These are phyloP conservation scores for Hassar affinis DNA, from an alignment of 2,113 vertebrate species.

Conservation along the genomic window DNA sequence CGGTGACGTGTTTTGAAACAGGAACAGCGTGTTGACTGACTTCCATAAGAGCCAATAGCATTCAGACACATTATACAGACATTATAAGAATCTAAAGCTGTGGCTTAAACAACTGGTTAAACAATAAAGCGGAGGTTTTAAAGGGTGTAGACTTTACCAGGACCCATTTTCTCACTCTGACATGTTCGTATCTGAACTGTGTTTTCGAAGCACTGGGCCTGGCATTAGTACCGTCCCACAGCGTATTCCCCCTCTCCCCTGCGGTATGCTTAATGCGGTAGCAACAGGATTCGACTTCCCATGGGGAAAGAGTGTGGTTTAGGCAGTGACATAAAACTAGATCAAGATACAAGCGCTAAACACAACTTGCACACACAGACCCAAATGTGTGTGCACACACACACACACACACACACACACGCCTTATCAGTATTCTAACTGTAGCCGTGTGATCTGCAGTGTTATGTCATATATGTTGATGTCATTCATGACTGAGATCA, in stretches of 20 bases:
- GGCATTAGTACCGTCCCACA: slow-evolving; percentile 1
- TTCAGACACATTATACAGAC: background rate
- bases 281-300: slow-evolving; percentile 4
- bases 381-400: background rate
- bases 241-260: background rate
- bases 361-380: background rate
- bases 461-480: too few relatives aligned
- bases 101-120: background rate
- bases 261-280: slow-evolving; percentile 5
- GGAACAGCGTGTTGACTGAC: background rate
- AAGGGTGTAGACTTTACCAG: background rate
- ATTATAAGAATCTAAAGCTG: background rate
- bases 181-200: background rate
- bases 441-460: too few relatives aligned
- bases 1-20: background rate
- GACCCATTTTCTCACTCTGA: too few relatives aligned
- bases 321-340: slow-evolving; percentile 5
- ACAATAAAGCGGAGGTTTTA: background rate
- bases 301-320: background rate
- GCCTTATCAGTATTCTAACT: too few relatives aligned
- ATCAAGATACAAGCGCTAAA: background rate
- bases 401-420: too few relatives aligned
- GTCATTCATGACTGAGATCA: background rate
- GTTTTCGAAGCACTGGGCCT: background rate
- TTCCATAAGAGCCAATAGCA: background rate